A percentile compares a stretch with the other conserved stretches of the same genome.
Evolutionary conservation across 2,797 vertebrate species (phyloP).

Genomic region (Sitta carolinensis): DNA sequence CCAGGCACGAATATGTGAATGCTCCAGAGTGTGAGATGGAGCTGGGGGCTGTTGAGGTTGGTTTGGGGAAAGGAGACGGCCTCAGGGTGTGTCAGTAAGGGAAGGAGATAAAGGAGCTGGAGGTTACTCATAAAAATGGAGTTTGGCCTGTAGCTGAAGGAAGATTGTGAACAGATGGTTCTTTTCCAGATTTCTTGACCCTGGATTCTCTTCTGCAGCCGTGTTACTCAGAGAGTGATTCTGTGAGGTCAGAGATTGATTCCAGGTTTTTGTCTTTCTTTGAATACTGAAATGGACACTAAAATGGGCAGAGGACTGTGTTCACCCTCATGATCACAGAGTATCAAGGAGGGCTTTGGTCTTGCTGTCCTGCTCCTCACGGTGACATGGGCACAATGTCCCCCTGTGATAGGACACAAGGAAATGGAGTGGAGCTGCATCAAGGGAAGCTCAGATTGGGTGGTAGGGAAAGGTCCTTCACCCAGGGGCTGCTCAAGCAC

Average conservation of each 20-base stretch:
- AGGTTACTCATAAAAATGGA: neutral
- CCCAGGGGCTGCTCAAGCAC: neutral
- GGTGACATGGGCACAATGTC: neutral
- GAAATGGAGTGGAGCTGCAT: neutral
- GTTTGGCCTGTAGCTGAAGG: neutral
- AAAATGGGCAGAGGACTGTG: neutral
- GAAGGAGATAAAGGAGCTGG: neutral
- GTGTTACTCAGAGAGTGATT: neutral
- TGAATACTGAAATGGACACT: neutral
- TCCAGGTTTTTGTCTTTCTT: neutral
- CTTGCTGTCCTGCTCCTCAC: neutral
- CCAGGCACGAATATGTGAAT: neutral
- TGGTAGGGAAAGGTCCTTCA: neutral
- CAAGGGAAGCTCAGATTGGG: neutral
- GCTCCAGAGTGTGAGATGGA: neutral
- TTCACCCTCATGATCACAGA: neutral
- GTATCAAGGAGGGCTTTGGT: neutral
- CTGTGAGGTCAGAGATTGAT: neutral
- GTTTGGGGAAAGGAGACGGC: neutral
- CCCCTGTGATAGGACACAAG: accelerated
- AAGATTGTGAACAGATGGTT: neutral
- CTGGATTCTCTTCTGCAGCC: neutral
- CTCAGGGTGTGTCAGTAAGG: neutral
- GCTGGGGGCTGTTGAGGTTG: neutral
- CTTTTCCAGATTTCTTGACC: neutral